A percentile compares a stretch with the other conserved stretches of the same genome.
phyloP scores from a whole-genome alignment of 2,797 vertebrate genomes.

The Agapornis canus region DNA sequence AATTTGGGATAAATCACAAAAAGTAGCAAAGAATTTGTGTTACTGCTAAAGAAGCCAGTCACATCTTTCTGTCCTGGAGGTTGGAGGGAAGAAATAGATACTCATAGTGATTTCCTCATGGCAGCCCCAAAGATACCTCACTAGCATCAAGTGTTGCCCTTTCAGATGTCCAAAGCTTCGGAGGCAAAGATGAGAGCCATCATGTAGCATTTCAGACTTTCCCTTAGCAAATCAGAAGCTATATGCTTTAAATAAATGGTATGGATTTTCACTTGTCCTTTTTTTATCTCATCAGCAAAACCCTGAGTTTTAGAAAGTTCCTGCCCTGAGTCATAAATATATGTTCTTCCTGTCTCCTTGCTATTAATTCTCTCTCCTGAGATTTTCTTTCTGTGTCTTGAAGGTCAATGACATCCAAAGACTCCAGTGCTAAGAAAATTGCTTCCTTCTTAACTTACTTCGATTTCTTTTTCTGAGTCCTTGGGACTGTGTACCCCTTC shows the following conservation, averaged over 20 bases:
- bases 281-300: constrained; percentile 18
- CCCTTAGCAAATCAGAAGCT: background rate
- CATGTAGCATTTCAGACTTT: accelerated
- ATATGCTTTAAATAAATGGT: background rate
- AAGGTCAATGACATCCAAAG: constrained; percentile 31
- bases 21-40: background rate
- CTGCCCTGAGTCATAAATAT: constrained; percentile 21
- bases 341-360: background rate
- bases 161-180: background rate
- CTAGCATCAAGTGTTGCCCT: background rate
- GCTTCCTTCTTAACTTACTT: background rate
- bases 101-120: background rate
- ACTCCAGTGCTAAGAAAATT: background rate
- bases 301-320: constrained; percentile 4
- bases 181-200: background rate
- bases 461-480: background rate
- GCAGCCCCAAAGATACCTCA: background rate
- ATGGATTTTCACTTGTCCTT: background rate
- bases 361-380: background rate
- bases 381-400: constrained; percentile 9
- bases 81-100: background rate
- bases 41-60: background rate
- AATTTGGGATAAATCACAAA: background rate
- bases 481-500: background rate
- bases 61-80: background rate